Evolutionary conservation across 2,888 invertebrate species (phyloP).

Genomic region (Aphidius colemani): DNA sequence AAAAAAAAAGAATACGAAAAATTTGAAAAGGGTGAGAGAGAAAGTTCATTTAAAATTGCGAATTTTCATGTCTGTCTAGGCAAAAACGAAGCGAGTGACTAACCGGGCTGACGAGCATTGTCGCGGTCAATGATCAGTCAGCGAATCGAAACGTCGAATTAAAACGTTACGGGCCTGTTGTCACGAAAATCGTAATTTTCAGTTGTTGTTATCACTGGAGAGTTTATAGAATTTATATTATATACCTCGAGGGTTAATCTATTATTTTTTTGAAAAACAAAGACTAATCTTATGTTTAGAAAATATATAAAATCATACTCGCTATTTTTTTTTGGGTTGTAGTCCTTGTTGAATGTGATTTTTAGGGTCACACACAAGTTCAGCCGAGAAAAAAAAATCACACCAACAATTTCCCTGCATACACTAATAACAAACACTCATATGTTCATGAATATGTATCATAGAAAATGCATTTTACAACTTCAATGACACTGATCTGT

Average conservation of each 20-base stretch:
- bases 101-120: slow-evolving; percentile 23
- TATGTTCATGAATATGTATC: too few species aligned
- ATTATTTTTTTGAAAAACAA: slow-evolving; percentile 13
- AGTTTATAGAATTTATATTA: too few species aligned
- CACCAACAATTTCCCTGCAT: slow-evolving; percentile 29
- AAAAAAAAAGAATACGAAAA: slow-evolving; percentile 9
- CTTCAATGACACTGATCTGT: neutral
- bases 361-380: slow-evolving; percentile 28
- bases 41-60: slow-evolving; percentile 10
- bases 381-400: slow-evolving; percentile 27
- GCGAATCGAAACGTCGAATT: slow-evolving; percentile 30
- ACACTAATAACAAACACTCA: neutral
- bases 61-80: slow-evolving; percentile 21
- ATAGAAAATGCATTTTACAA: too few species aligned
- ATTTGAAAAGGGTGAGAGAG: neutral
- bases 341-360: too few species aligned
- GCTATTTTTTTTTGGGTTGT: too few species aligned
- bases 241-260: too few species aligned
- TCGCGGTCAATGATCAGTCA: slow-evolving; percentile 31
- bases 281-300: too few species aligned
- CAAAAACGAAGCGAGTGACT: slow-evolving; percentile 15
- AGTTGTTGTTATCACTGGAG: slow-evolving; percentile 12
- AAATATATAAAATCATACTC: too few species aligned
- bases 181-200: slow-evolving; percentile 27
- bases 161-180: slow-evolving; percentile 30